phyloP scores from a whole-genome alignment of 2,113 vertebrate species.

The Galeopterus variegatus region DNA sequence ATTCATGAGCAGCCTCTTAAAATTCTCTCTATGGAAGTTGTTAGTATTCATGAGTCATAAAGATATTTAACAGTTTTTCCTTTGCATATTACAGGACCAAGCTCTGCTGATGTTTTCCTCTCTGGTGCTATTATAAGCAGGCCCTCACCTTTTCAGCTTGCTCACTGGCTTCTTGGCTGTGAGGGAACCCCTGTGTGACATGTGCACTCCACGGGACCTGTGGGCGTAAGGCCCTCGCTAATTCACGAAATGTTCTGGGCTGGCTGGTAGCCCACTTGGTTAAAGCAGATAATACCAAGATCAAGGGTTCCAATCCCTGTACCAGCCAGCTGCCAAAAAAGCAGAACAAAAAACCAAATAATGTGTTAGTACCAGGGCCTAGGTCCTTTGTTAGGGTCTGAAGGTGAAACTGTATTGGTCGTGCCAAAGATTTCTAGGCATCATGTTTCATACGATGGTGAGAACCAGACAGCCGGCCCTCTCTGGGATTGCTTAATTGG shows the following conservation, averaged over 20 bases:
- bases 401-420: neutral
- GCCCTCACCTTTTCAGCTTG: neutral
- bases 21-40: neutral
- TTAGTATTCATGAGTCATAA: neutral
- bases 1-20: neutral
- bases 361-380: neutral
- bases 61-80: neutral
- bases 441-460: neutral
- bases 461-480: neutral
- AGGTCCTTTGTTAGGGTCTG: neutral
- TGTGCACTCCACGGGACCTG: accelerated
- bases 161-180: neutral
- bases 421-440: neutral
- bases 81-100: neutral
- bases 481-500: neutral
- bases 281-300: too few relatives aligned
- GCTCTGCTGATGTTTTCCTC: neutral
- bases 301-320: too few relatives aligned
- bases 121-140: accelerated
- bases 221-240: neutral
- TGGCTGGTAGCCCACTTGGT: too few relatives aligned
- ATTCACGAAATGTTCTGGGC: too few relatives aligned
- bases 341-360: too few relatives aligned
- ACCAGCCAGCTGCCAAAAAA: too few relatives aligned
- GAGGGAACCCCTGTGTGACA: accelerated